Percentiles rank a stretch among this genome's conserved stretches.
Evolutionary conservation across 2,797 vertebrate species (phyloP).

Genomic region (Neosilurus mollespiculum): DNA sequence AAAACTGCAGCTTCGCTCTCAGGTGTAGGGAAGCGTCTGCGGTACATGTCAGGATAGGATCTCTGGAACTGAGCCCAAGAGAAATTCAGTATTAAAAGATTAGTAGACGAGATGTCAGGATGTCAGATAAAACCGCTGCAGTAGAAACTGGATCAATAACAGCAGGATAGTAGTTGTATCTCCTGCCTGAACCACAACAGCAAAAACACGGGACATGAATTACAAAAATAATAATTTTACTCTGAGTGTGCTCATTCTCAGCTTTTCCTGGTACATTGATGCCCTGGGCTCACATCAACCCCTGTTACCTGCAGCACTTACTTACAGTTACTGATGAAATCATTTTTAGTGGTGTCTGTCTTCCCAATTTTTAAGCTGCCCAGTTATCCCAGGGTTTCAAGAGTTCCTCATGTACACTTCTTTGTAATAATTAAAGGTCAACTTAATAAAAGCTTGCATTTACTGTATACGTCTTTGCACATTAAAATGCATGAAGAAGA

Average conservation of each 20-base stretch:
- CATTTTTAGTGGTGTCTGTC: no score
- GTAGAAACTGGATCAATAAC: background rate
- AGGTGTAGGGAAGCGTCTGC: slow-evolving; percentile 84
- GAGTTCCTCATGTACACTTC: no score
- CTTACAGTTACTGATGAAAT: no score
- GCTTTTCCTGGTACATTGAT: no score
- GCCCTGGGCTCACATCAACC: no score
- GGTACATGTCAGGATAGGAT: slow-evolving; percentile 89
- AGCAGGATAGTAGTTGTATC: background rate
- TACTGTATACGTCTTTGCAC: no score
- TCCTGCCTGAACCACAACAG: background rate
- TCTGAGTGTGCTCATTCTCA: background rate
- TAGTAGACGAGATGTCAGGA: background rate
- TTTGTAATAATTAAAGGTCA: no score
- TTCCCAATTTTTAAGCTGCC: no score
- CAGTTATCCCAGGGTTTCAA: no score
- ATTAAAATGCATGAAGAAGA: no score
- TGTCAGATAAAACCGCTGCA: background rate
- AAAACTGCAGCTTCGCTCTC: slow-evolving; percentile 84
- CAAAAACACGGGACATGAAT: background rate
- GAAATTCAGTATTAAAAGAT: slow-evolving; percentile 17
- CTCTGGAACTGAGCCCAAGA: slow-evolving; percentile 84
- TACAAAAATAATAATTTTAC: background rate
- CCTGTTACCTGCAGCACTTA: no score
- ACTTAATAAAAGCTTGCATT: no score